phyloP scores from a whole-genome alignment of 2,888 invertebrate species.

The Crocallis elinguaria region DNA sequence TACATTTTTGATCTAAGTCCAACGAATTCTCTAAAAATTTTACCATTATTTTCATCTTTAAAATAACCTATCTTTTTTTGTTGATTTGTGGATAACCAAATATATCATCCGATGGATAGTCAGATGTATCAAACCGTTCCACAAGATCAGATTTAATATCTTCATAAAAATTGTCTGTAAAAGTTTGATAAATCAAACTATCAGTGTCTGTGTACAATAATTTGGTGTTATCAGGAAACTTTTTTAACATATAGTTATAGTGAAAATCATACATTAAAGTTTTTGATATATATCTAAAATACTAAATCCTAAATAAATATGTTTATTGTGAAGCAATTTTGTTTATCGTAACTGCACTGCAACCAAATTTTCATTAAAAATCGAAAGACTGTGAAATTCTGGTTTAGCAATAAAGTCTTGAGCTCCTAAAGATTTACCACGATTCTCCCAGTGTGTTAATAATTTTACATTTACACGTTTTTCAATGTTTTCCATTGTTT shows the following conservation, averaged over 20 bases:
- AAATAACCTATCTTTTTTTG: constrained; percentile 32
- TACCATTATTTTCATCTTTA: no score
- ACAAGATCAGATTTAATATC: constrained; percentile 5
- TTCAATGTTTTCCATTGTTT: no score
- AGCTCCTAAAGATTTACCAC: background rate
- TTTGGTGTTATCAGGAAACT: constrained; percentile 1
- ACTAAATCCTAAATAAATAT: constrained; percentile 28
- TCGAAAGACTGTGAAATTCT: constrained; percentile 5
- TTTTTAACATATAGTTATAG: constrained; percentile 5
- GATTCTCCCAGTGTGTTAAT: constrained; percentile 13
- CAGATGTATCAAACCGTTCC: constrained; percentile 8
- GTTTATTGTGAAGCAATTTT: constrained; percentile 19
- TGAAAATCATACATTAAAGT: no score
- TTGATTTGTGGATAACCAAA: constrained; percentile 19
- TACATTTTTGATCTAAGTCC: no score
- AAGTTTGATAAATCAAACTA: constrained; percentile 12
- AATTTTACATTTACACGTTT: constrained; percentile 12
- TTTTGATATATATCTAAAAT: no score
- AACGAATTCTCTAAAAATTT: no score
- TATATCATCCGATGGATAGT: constrained; percentile 6
- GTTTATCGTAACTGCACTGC: constrained; percentile 14
- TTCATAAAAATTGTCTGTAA: constrained; percentile 6
- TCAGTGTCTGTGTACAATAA: constrained; percentile 22
- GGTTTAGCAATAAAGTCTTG: constrained; percentile 15
- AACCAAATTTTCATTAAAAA: constrained; percentile 21